Evolutionary conservation across 2,113 vertebrate species (phyloP), one percentile per base, ranked within the genome.

Genomic region (Perca schrenkii): DNA sequence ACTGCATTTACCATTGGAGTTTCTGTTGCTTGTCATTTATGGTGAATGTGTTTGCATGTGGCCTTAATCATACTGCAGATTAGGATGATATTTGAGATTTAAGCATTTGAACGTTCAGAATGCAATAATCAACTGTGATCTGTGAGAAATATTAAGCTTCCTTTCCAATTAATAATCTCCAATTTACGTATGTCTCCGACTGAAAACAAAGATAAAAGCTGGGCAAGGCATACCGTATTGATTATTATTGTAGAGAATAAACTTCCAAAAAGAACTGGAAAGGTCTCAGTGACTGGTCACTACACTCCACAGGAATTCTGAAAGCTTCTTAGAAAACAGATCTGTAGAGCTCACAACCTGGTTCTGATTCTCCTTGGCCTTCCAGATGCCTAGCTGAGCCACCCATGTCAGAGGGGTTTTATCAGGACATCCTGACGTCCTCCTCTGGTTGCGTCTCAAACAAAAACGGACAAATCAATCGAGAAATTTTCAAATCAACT

Each of bases 1-100:
- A 50, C 6, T 52, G 15, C 28, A 60, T 34, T 25, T 34, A 46
- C 64, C 43, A 28, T 28, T 28, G 22, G 1, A 22, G 49, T 16
- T 57, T 19, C 17, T 54, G n/a, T 75, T 47, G 54, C 28, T 54
- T 80, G 86, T 88, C 74, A 87, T 89, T 87, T 87, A 61, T 79
- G 60, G 43, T 62, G 13, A 79, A 53, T 70, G 16, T 36, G 66
- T 56, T 66, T 80, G 10, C 19, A 49, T 69, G 76, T 54, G 6
- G 19, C 4, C 15, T 28, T 28, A 28, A 8, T 34, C 6, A 50
- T 2, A 7, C 40, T 40, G 50, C n/a, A 22, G 66, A 68, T 68
- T 53, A 56, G 34, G 46, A 60, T 12, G 21, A 52, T 46, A 70
- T 86, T 69, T 53, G 6, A 53, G 15, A 46, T 53, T 15, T 15